Percentiles rank a stretch among this genome's conserved stretches.
Evolutionary conservation across 2,113 vertebrate genomes (phyloP).

Genomic region (Diadophis punctatus): DNA sequence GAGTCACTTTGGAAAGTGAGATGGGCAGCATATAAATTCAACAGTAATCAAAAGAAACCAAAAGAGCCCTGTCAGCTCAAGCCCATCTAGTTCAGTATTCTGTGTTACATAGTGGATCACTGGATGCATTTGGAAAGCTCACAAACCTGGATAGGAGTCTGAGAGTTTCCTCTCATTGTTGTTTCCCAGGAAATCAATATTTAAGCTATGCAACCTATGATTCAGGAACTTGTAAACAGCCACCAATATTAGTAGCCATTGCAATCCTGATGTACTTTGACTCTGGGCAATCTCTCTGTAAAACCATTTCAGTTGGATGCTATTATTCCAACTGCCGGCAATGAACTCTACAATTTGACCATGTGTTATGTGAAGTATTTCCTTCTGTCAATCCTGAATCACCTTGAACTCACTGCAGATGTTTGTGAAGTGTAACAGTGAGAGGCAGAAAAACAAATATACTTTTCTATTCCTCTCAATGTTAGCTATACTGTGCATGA

Average conservation of each 20-base stretch:
- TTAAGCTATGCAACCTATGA: neutral
- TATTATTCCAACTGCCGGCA: neutral
- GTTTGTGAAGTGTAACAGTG: neutral
- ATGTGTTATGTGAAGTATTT: neutral
- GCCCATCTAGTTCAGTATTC: neutral
- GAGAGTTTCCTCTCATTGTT: neutral
- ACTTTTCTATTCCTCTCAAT: neutral
- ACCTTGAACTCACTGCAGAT: neutral
- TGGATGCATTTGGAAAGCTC: neutral
- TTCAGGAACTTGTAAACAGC: neutral
- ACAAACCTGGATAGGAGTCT: neutral
- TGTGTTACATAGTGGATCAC: neutral
- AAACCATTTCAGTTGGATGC: neutral
- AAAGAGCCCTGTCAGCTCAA: neutral
- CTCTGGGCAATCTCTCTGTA: neutral
- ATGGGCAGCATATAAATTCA: too few relatives aligned
- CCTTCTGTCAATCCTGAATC: neutral
- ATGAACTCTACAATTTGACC: neutral
- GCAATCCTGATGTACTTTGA: neutral
- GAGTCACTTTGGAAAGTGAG: too few relatives aligned
- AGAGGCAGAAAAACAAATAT: neutral
- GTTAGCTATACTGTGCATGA: neutral
- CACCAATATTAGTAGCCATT: neutral
- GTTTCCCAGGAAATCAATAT: neutral
- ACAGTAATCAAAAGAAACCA: too few relatives aligned